Percentiles rank a stretch among this genome's conserved stretches.
phyloP scores from a whole-genome alignment of 1,140 invertebrate genomes.

The Drosophila obscura region DNA sequence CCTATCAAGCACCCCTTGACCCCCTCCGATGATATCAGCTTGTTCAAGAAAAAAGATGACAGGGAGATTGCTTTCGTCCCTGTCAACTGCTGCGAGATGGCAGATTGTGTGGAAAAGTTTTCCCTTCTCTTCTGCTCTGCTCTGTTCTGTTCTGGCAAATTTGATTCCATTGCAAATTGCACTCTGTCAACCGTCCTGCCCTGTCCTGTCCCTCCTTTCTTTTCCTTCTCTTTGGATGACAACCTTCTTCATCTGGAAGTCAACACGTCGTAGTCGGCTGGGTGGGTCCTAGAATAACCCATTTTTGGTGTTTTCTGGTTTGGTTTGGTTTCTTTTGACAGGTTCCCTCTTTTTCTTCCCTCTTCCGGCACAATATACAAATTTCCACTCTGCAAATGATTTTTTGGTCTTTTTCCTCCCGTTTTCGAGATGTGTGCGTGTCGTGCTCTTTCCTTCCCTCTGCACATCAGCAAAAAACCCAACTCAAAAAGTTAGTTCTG shows the following conservation, averaged over 20 bases:
- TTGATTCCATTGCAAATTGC: slow-evolving; percentile 71
- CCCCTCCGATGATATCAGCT: no score
- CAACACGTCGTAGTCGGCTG: slow-evolving; percentile 27
- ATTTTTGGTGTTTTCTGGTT: slow-evolving; percentile 34
- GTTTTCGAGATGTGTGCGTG: slow-evolving; percentile 25
- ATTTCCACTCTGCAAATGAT: slow-evolving; percentile 35
- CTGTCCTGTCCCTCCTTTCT: neutral
- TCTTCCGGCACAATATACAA: slow-evolving; percentile 27
- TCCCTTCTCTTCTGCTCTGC: neutral
- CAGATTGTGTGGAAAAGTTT: slow-evolving; percentile 27
- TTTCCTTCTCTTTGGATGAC: slow-evolving; percentile 26
- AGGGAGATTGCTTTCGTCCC: neutral
- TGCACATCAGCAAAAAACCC: slow-evolving; percentile 23
- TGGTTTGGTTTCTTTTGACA: slow-evolving; percentile 19
- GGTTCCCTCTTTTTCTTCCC: slow-evolving; percentile 12
- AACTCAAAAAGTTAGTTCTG: slow-evolving; percentile 45
- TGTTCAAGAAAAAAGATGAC: neutral
- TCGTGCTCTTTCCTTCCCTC: slow-evolving; percentile 12
- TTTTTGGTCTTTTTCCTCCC: slow-evolving; percentile 23
- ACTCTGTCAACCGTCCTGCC: slow-evolving; percentile 31
- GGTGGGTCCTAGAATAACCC: neutral
- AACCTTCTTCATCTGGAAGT: slow-evolving; percentile 41
- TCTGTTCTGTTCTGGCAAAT: slow-evolving; percentile 50
- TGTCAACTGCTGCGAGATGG: slow-evolving; percentile 2
- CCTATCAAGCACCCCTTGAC: slow-evolving; percentile 1